Evolutionary conservation across 2,797 vertebrate species (phyloP), one percentile per base, ranked within the genome.

Genomic region (Poecilia velifera): DNA sequence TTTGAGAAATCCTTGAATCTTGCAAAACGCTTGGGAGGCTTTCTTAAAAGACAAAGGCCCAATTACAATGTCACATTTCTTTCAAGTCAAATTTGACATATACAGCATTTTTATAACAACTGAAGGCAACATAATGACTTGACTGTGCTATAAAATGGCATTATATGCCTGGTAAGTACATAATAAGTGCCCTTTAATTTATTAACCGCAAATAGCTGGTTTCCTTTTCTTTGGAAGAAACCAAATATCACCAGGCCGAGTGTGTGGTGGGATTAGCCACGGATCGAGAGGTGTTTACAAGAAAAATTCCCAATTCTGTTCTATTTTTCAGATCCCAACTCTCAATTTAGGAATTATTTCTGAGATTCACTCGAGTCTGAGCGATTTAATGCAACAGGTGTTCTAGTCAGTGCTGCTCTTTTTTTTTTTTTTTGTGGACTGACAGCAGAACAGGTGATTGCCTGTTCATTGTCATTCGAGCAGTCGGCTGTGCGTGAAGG

Each of bases 401-500:
- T 46, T 25, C 77, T 78, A 53, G 74, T 3, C 49, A 34, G 39
- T 9, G 62, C 18, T 41, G 45, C 72, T 68, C 68, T 75, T 41
- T 41, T 22, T 51, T 7, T 4, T 71, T n/a, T 31, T 31, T 77
- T 74, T 78, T 85, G 31, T 31, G 66, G 82, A 31, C 66, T 53
- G 84, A 83, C 77, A 82, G 74, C 62, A 43, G 62, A 70, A 81
- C 87, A 90, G 91, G 90, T 93, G 91, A 91, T 84, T 80, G 77
- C 86, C 68, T 70, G 72, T 89, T 92, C 91, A 89, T 92, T 92
- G 91, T 90, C 85, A 90, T 93, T 89, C 88, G 0, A 71, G 72
- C 82, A 86, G 89, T 86, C 87, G 84, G 81, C 82, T 7, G 41
- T 77, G 81, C 84, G 83, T 93, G 94, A 94, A 93, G 92, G 93